These are phyloP conservation scores for Agrypnus murinus DNA, from an alignment of 2,888 invertebrate species.

Conservation along the genomic window DNA sequence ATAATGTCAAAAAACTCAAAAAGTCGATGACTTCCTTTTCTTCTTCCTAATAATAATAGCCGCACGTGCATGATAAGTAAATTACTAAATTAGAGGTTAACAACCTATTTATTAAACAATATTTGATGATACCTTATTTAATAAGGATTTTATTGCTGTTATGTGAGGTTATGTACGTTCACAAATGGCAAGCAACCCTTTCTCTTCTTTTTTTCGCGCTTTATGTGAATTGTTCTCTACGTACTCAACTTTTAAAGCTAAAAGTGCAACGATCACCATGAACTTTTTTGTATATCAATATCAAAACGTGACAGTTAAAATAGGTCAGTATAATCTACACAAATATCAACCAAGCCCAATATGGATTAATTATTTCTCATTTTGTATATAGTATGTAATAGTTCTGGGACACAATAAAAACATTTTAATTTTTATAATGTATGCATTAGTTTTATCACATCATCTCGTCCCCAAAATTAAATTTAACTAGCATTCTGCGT, in stretches of 20 bases:
- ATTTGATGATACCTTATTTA: slow-evolving; percentile 6
- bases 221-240: not conserved
- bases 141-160: not conserved
- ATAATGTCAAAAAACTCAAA: too few species aligned
- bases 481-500: not conserved
- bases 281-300: slow-evolving; percentile 5
- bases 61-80: not conserved
- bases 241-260: not conserved
- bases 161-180: slow-evolving; percentile 1
- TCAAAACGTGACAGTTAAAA: slow-evolving; percentile 28
- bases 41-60: too few species aligned
- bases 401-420: too few species aligned
- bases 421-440: too few species aligned
- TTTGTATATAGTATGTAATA: too few species aligned
- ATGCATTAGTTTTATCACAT: not conserved
- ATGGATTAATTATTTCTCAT: slow-evolving; percentile 1
- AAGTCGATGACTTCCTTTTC: too few species aligned
- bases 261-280: not conserved
- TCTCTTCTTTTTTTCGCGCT: slow-evolving; percentile 11
- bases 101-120: slow-evolving; percentile 4
- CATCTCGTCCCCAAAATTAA: not conserved
- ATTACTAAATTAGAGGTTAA: slow-evolving; percentile 2
- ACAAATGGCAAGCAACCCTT: not conserved
- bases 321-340: slow-evolving; percentile 12
- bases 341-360: not conserved